phyloP scores from a whole-genome alignment of 2,888 invertebrate genomes.

The Apeira syringaria region DNA sequence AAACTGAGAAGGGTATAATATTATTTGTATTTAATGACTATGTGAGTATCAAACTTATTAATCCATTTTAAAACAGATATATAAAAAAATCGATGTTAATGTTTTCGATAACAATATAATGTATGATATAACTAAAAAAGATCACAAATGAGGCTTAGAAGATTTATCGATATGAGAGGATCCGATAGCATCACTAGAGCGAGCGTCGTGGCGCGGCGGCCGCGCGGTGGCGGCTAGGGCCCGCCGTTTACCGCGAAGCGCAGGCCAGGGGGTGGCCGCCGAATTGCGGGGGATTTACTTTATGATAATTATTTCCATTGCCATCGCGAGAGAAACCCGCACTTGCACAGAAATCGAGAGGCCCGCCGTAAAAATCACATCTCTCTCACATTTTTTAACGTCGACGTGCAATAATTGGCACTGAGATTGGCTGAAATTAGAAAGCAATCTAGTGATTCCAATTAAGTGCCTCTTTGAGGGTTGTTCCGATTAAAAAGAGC shows the following conservation, averaged over 20 bases:
- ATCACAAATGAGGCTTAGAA: too few species aligned
- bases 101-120: too few species aligned
- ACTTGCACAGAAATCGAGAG: slow-evolving; percentile 58
- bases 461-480: slow-evolving; percentile 44
- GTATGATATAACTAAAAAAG: too few species aligned
- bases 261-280: slow-evolving; percentile 63
- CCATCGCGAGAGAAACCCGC: slow-evolving; percentile 68
- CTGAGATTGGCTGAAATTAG: slow-evolving; percentile 56
- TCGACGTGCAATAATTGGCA: slow-evolving; percentile 52
- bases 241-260: slow-evolving; percentile 65
- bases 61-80: too few species aligned
- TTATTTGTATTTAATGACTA: too few species aligned
- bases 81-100: too few species aligned
- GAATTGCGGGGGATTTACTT: slow-evolving; percentile 80
- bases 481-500: slow-evolving; percentile 38
- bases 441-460: slow-evolving; percentile 48
- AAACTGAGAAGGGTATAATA: too few species aligned
- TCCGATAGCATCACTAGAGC: slow-evolving; percentile 57
- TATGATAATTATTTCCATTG: slow-evolving; percentile 82
- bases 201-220: slow-evolving; percentile 37
- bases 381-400: slow-evolving; percentile 54
- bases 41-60: too few species aligned
- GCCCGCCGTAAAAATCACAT: slow-evolving; percentile 65
- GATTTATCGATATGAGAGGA: slow-evolving; percentile 45
- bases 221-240: slow-evolving; percentile 47